Base-by-base conservation (phyloP, 2,797 vertebrate species). In the Myotis pilosus region DNA sequence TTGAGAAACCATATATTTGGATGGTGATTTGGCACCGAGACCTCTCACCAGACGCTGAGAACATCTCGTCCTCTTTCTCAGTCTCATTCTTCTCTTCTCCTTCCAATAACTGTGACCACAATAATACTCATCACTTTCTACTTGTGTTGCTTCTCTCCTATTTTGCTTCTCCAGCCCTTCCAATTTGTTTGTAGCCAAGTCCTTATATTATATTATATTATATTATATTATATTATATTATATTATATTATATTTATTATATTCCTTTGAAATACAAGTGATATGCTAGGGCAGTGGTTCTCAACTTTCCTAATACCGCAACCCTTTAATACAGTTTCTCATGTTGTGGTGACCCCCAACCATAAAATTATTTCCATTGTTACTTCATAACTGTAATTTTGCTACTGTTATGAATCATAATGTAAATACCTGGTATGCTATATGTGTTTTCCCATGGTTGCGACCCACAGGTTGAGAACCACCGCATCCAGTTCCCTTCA, bases 1-100 rank as follows among this genome's bases (percentile, higher is more conserved):
- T 38, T 84, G 80, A 91, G 94, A 96, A 97, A 90, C 91, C 75
- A 75, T 92, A 71, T 93, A 90, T 80, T 93, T 95, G 95, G 92
- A 86, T 90, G 69, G 76, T 68, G 53, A 95, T 20, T 91, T 95
- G 89, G 94, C 90, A 90, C 60, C 20, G 30, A 89, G 78, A 74
- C 12, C 57, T 88, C 87, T 82, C 51, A 38, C 47, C 85, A 95
- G 64, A 69, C n/a, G 87, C 83, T 86, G 36, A 91, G 96, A 96
- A 95, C 87, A 80, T 95, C 88, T 68, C 3, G 81, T 95, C 53
- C 88, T 95, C 25, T 80, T 87, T 51, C 83, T n/a, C 36, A 74
- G 60, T 23, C 87, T 86, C 55, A 41, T 87, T 91, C 95, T 84
- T 94, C 53, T 96, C 51, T 95, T 92, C n/a, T n/a, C n/a, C 71